A percentile compares a stretch with the other conserved stretches of the same genome.
These are phyloP conservation scores for Anguilla pacifica DNA, from an alignment of 2,797 vertebrate species.

Conservation along the genomic window DNA sequence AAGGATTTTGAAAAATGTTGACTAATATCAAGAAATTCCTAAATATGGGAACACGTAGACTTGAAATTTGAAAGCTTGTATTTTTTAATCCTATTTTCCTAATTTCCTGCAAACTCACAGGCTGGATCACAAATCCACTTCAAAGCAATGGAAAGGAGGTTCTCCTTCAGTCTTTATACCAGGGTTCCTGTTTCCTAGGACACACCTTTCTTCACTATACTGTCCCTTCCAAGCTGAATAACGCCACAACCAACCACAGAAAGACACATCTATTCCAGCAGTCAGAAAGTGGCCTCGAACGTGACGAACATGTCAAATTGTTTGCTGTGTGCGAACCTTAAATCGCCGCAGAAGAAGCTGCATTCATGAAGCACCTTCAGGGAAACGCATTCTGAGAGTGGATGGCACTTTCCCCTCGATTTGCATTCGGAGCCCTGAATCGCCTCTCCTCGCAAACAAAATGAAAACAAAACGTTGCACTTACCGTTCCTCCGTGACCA, in stretches of 20 bases:
- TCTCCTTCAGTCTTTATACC: neutral
- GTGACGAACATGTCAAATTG: neutral
- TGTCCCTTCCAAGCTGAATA: neutral
- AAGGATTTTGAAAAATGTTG: neutral
- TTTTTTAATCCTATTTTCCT: neutral
- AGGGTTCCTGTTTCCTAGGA: neutral
- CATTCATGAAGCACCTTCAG: neutral
- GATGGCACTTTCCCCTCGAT: neutral
- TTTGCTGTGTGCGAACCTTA: neutral
- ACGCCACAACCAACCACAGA: neutral
- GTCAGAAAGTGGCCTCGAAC: neutral
- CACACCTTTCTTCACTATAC: neutral
- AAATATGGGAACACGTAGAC: neutral
- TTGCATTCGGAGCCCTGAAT: neutral
- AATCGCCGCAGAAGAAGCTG: neutral
- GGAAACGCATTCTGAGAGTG: neutral
- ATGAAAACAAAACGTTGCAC: neutral
- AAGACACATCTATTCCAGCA: neutral
- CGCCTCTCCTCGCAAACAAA: neutral
- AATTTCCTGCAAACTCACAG: neutral
- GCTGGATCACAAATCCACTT: neutral
- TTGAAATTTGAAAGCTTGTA: neutral
- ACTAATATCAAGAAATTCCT: neutral
- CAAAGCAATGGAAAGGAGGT: neutral
- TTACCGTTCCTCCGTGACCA: neutral